Base-by-base conservation (phyloP, 2,888 invertebrate genomes). In the Lasioglossum leucozonium region DNA sequence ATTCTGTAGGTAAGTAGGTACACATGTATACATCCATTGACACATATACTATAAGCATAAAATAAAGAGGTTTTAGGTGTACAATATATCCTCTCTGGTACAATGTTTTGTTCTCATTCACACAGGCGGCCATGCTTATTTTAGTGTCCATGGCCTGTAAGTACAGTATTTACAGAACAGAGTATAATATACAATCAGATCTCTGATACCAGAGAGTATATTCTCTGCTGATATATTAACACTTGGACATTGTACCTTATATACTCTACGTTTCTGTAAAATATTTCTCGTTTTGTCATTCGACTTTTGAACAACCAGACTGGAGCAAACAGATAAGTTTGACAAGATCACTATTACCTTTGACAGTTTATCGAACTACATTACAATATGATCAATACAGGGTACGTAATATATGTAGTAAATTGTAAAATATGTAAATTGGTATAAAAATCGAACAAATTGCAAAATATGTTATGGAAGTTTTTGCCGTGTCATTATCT, bases 361-460 rank as follows among this genome's bases (percentile, higher is more conserved):
- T 69, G 73, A 73, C 74, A 77, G 69, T 22, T 72, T 16, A 13
- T 16, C 55, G 67, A 75, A 65, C 34, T 81, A 44, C 34, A 42
- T 47, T 51, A 37, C 58, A 84, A 77, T 51, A 90, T 90, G 89
- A 89, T 90, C 37, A 90, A 90, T 22, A 89, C 89, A 22, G 89
- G 89, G 89, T 90, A 87, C 44, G 87, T 74, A n/a, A 44, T 18
- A 18, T 47, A 22, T 47, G 18, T 22, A 18, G 22, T 16, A 16
- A 4, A 11, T 30, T 44, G 0, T 10, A 51, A 22, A 51, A 51
- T 10, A 51, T n/a, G 0, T 8, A 22, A 51, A 10, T 22, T 51
- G 47, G 2, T 18, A 47, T 18, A 18, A 47, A 18, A 22, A 51
- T 2, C 47, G 22, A 47, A 0, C 22, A 47, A 10, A 42, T 42